phyloP scores from a whole-genome alignment of 92 coral and sea anemone genomes.

The Desmophyllum pertusum region DNA sequence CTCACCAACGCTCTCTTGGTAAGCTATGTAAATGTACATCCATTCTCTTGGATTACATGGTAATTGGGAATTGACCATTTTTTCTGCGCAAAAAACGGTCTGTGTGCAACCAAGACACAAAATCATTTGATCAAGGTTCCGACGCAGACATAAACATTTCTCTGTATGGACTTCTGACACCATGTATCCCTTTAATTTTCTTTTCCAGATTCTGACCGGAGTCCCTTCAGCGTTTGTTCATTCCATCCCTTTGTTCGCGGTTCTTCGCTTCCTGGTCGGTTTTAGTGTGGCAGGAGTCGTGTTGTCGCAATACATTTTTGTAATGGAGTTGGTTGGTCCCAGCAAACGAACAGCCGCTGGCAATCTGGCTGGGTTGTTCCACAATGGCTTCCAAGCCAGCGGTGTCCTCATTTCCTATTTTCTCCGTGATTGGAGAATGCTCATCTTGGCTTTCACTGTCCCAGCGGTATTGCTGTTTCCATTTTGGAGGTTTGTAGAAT shows the following conservation, averaged over 20 bases:
- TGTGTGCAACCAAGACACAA: no score
- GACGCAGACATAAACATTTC: no score
- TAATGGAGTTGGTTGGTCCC: slow-evolving; percentile 59
- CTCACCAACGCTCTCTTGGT: slow-evolving; percentile 60
- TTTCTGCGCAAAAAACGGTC: no score
- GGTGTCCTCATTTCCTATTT: slow-evolving; percentile 49
- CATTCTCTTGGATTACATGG: no score
- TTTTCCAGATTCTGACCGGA: no score
- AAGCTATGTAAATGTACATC: no score
- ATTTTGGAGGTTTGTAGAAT: slow-evolving; percentile 61
- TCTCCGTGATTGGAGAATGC: slow-evolving; percentile 56
- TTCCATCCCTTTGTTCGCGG: slow-evolving; percentile 41
- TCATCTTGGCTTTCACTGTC: slow-evolving; percentile 25
- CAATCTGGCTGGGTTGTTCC: slow-evolving; percentile 37
- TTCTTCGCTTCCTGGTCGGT: slow-evolving; percentile 59
- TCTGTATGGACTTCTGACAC: neutral
- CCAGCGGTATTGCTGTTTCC: slow-evolving; percentile 54
- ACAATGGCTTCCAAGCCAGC: slow-evolving; percentile 53
- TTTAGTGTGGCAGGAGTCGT: slow-evolving; percentile 49
- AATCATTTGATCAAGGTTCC: no score
- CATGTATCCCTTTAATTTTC: neutral
- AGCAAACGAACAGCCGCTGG: slow-evolving; percentile 52
- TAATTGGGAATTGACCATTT: no score
- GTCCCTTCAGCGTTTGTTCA: slow-evolving; percentile 46
- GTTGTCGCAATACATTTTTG: slow-evolving; percentile 47